phyloP scores from a whole-genome alignment of 2,797 vertebrate genomes.

The Scolopax bukidnonensis region DNA sequence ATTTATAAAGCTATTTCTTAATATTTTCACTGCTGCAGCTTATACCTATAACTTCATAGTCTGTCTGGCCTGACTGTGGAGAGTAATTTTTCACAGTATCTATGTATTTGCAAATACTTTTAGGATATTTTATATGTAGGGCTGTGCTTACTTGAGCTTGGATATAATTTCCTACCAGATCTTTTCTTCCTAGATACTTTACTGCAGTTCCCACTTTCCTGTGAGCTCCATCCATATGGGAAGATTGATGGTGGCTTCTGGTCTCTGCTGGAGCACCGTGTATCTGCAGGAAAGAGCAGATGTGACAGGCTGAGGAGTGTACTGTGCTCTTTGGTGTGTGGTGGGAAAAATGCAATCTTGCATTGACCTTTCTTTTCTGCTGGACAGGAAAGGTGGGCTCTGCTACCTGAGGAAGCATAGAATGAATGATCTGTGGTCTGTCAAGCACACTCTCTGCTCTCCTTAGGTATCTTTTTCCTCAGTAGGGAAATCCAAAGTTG shows the following conservation, averaged over 20 bases:
- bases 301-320: background rate
- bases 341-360: background rate
- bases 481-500: background rate
- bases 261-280: background rate
- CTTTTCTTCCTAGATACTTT: background rate
- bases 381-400: background rate
- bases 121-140: background rate
- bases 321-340: background rate
- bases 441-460: background rate
- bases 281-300: background rate
- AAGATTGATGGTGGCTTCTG: background rate
- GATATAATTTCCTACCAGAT: background rate
- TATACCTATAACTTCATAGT: background rate
- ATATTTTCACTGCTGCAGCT: background rate
- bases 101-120: background rate
- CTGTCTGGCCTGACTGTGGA: background rate
- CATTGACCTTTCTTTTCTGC: background rate
- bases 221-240: background rate
- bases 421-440: background rate
- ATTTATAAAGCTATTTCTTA: constrained; percentile 17
- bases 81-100: constrained; percentile 5
- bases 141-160: background rate
- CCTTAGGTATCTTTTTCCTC: background rate
- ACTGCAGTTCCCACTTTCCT: background rate
- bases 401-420: background rate